Conservation (phyloP, 2,797 vertebrate genomes). For the Antennarius maculatus region DNA sequence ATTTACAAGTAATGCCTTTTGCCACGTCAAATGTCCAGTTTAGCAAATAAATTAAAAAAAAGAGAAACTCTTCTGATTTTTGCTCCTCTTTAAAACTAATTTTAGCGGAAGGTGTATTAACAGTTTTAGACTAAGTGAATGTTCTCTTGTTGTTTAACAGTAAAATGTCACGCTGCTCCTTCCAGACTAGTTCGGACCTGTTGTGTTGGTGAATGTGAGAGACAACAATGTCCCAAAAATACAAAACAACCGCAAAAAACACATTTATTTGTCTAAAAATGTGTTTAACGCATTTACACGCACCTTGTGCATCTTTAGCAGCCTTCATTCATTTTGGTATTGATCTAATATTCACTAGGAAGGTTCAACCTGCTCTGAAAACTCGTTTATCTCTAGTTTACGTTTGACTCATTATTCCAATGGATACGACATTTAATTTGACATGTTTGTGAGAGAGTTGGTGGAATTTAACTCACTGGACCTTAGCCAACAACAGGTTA, state of each 20-base stretch:
- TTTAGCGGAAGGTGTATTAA: background rate
- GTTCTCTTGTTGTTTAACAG: background rate
- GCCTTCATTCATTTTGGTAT: background rate
- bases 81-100: background rate
- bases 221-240: background rate
- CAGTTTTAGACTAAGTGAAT: background rate
- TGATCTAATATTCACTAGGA: background rate
- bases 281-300: too few species aligned
- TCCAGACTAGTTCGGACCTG: slow-evolving; percentile 4
- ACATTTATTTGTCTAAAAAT: background rate
- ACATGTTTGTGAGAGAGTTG: slow-evolving; percentile 16
- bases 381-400: background rate
- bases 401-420: background rate
- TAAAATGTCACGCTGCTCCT: background rate
- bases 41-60: background rate
- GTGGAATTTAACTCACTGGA: background rate
- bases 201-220: background rate
- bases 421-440: background rate
- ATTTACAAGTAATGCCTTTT: background rate
- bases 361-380: background rate
- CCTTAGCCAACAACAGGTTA: too few species aligned
- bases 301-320: rapidly evolving
- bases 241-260: background rate
- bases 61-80: background rate
- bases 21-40: background rate